These are phyloP conservation scores for Candidula unifasciata DNA, from an alignment of 2,888 invertebrate genomes.

Conservation along the genomic window DNA sequence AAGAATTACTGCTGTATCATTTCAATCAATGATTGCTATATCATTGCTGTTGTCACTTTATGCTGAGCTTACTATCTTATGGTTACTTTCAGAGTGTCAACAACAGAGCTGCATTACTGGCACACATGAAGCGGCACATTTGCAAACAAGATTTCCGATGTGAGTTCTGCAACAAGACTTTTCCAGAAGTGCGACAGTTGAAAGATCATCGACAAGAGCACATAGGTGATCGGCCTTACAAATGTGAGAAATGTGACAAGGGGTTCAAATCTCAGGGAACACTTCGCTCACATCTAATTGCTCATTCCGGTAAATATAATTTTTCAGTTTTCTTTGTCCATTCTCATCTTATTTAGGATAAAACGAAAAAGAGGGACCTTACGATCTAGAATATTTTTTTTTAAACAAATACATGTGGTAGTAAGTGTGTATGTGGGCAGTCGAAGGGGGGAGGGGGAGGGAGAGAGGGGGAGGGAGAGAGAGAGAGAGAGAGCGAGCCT, in stretches of 20 bases:
- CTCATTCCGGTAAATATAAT: slow-evolving; percentile 38
- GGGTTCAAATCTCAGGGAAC: slow-evolving; percentile 45
- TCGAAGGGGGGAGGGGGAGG: too few species aligned
- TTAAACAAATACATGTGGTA: too few species aligned
- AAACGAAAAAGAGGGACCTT: too few species aligned
- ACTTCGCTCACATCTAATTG: slow-evolving; percentile 38
- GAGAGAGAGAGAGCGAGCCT: too few species aligned
- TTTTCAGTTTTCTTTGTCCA: too few species aligned
- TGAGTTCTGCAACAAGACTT: slow-evolving; percentile 41
- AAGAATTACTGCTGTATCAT: background rate
- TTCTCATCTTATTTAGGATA: too few species aligned
- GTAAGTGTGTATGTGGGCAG: too few species aligned
- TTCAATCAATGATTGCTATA: background rate
- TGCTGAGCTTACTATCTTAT: background rate
- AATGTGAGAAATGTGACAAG: slow-evolving; percentile 46
- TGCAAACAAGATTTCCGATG: slow-evolving; percentile 31
- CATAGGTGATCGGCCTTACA: slow-evolving; percentile 43
- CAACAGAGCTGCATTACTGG: slow-evolving; percentile 37
- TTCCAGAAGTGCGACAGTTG: slow-evolving; percentile 32
- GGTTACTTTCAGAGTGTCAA: slow-evolving; percentile 21
- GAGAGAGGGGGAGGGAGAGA: too few species aligned
- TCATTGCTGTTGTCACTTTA: too few species aligned
- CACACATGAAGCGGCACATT: slow-evolving; percentile 45
- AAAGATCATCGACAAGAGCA: slow-evolving; percentile 36
- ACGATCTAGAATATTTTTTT: too few species aligned